These are phyloP conservation scores for Lota lota DNA, from an alignment of 2,113 vertebrate genomes.

Conservation along the genomic window DNA sequence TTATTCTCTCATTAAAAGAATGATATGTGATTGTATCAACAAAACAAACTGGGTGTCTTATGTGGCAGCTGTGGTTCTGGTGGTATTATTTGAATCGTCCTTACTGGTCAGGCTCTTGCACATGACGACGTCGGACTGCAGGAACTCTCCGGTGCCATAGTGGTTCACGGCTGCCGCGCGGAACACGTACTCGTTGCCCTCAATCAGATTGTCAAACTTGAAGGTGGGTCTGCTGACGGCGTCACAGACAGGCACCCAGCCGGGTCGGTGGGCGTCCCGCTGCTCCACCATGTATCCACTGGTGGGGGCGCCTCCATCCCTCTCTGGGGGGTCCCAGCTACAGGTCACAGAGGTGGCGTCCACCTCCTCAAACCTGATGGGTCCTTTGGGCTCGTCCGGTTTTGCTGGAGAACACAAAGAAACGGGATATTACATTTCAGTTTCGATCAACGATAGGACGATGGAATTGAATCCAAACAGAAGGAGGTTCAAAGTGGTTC, in stretches of 20 bases:
- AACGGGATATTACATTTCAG: background rate
- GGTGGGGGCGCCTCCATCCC: constrained; percentile 90
- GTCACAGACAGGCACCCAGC: constrained; percentile 92
- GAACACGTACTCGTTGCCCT: constrained; percentile 95
- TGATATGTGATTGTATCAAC: background rate
- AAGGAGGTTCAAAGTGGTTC: constrained; percentile 21
- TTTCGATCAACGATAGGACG: background rate
- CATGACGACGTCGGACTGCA: constrained; percentile 90
- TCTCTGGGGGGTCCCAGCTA: constrained; percentile 88
- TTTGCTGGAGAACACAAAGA: constrained; percentile 76
- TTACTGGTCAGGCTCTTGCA: constrained; percentile 93
- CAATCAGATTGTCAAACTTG: constrained; percentile 88
- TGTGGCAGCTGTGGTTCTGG: background rate
- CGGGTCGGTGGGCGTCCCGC: constrained; percentile 94
- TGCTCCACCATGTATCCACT: constrained; percentile 93
- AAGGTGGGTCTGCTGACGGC: constrained; percentile 89
- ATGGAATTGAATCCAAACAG: background rate
- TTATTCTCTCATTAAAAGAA: background rate
- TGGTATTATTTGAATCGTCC: constrained; percentile 36
- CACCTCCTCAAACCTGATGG: constrained; percentile 86
- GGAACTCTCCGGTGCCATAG: constrained; percentile 92
- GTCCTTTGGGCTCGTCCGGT: constrained; percentile 88
- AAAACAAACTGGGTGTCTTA: background rate
- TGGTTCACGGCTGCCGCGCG: constrained; percentile 91
- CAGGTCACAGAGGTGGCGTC: constrained; percentile 87